phyloP scores from a whole-genome alignment of 2,888 invertebrate species.

The Operophtera brumata region DNA sequence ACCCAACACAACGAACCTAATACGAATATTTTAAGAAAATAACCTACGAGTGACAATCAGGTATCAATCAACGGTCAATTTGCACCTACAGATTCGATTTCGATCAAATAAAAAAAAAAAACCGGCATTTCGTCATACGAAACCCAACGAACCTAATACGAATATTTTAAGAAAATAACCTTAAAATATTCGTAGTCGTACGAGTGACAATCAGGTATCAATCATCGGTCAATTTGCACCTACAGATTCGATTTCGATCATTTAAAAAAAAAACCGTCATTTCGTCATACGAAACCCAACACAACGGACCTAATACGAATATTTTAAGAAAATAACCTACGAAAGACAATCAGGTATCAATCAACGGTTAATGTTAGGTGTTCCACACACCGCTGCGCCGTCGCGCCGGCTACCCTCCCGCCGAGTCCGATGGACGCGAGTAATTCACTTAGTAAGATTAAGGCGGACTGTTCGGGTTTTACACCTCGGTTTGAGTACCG shows the following conservation, averaged over 20 bases:
- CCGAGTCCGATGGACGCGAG: slow-evolving; percentile 24
- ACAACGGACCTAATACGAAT: neutral
- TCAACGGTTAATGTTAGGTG: slow-evolving; percentile 31
- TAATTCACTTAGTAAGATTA: slow-evolving; percentile 69
- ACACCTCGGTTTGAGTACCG: slow-evolving; percentile 51
- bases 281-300: slow-evolving; percentile 5
- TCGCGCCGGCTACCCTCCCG: neutral
- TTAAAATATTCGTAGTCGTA: too few species aligned
- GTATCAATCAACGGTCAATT: slow-evolving; percentile 22
- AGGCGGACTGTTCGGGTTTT: slow-evolving; percentile 52
- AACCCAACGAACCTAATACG: neutral
- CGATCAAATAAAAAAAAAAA: too few species aligned
- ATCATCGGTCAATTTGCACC: slow-evolving; percentile 20
- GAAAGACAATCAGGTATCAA: slow-evolving; percentile 16
- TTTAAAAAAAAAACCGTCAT: too few species aligned
- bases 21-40: slow-evolving; percentile 7
- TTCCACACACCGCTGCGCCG: slow-evolving; percentile 3
- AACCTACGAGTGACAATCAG: slow-evolving; percentile 10
- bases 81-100: too few species aligned
- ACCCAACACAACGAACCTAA: slow-evolving; percentile 1
- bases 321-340: slow-evolving; percentile 8
- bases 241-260: too few species aligned
- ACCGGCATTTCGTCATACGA: neutral
- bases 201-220: slow-evolving; percentile 15
- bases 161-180: slow-evolving; percentile 7